A percentile compares a stretch with the other conserved stretches of the same genome.
Evolutionary conservation across 2,797 vertebrate species (phyloP).

Genomic region (Eulemur coronatus): DNA sequence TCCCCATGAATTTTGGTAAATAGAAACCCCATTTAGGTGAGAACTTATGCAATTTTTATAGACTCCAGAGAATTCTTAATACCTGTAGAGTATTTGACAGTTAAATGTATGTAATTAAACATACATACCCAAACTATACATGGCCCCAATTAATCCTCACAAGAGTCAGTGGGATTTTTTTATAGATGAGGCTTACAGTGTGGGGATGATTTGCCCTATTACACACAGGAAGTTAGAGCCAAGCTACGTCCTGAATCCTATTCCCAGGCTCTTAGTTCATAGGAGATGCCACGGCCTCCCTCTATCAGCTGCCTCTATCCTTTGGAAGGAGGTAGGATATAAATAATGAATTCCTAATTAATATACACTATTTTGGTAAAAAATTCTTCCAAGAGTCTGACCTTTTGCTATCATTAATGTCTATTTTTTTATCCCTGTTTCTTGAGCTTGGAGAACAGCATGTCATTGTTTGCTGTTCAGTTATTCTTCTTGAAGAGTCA

Average conservation of each 20-base stretch:
- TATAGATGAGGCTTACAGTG: not conserved
- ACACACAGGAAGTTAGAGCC: not conserved
- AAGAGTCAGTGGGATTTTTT: not conserved
- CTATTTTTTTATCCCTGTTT: conserved; percentile 45
- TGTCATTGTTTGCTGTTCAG: conserved; percentile 28
- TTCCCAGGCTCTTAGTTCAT: not conserved
- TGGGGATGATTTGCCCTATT: not conserved
- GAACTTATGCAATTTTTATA: conserved; percentile 8
- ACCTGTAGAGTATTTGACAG: not conserved
- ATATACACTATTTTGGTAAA: conserved; percentile 44
- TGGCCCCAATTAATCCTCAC: not conserved
- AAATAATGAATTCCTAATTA: conserved; percentile 66
- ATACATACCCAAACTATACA: not conserved
- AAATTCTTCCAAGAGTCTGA: conserved; percentile 41
- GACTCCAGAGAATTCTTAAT: not conserved
- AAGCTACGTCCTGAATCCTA: not conserved
- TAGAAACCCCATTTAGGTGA: conserved; percentile 4
- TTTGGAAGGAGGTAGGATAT: conserved; percentile 19
- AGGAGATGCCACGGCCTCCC: not conserved
- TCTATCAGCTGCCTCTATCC: not conserved
- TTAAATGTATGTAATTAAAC: not conserved
- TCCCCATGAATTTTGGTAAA: not conserved
- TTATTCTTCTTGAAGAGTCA: conserved; percentile 61
- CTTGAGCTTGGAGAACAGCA: conserved; percentile 41
- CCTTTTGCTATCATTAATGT: conserved; percentile 52